Conservation (phyloP, 2,797 vertebrate species). For the Trematomus bernacchii region DNA sequence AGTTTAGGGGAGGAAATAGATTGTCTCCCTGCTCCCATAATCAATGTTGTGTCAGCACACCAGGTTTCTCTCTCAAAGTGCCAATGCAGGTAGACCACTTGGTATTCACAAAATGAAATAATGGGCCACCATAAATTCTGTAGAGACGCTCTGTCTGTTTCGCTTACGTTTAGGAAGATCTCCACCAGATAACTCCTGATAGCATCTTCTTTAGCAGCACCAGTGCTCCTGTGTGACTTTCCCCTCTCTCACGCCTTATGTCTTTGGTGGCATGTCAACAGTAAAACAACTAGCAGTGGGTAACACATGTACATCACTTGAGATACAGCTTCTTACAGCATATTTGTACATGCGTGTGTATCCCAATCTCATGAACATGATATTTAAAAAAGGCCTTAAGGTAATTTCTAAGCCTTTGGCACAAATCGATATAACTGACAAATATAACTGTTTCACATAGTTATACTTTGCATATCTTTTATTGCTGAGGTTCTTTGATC, state of each 20-base stretch:
- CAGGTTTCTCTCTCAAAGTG: slow-evolving; percentile 65
- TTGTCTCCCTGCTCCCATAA: slow-evolving; percentile 74
- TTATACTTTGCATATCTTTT: too few species aligned
- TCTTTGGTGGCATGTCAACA: slow-evolving; percentile 23
- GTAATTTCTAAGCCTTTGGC: slow-evolving; percentile 12
- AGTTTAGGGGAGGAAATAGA: slow-evolving; percentile 74
- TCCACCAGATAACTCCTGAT: slow-evolving; percentile 59
- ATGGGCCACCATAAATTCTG: slow-evolving; percentile 74
- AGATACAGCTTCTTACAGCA: slow-evolving; percentile 10
- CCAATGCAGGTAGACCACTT: slow-evolving; percentile 66
- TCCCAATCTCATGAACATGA: too few species aligned
- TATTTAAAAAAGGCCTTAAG: background rate
- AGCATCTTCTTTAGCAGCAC: slow-evolving; percentile 55
- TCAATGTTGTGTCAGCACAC: slow-evolving; percentile 81
- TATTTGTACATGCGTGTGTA: too few species aligned
- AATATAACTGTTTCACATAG: too few species aligned
- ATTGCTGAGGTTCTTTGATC: too few species aligned
- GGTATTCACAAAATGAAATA: slow-evolving; percentile 79
- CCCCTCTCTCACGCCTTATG: slow-evolving; percentile 1
- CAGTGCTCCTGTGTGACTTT: slow-evolving; percentile 27
- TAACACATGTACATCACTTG: background rate
- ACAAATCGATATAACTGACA: too few species aligned
- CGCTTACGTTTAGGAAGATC: slow-evolving; percentile 68
- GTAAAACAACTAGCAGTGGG: slow-evolving; percentile 22
- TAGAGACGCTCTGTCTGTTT: slow-evolving; percentile 59